phyloP scores from a whole-genome alignment of 2,888 invertebrate genomes.

The Sialis lutaria region DNA sequence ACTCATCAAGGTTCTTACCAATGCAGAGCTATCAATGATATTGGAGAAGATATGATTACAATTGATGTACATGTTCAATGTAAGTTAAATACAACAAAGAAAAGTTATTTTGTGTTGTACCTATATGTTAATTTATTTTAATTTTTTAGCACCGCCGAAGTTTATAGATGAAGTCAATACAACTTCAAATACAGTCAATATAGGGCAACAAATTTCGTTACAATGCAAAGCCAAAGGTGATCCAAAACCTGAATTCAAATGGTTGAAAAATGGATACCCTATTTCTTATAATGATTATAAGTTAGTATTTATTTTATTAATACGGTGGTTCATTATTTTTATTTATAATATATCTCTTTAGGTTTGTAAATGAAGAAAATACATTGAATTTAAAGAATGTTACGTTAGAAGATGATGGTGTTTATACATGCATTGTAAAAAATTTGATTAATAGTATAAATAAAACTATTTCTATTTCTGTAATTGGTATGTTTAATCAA shows the following conservation, averaged over 20 bases:
- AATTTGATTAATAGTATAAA: slow-evolving; percentile 23
- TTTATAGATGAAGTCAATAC: slow-evolving; percentile 6
- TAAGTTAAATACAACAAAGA: slow-evolving; percentile 11
- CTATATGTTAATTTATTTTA: neutral
- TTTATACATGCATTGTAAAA: slow-evolving; percentile 26
- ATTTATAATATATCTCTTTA: neutral
- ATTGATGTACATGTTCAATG: slow-evolving; percentile 23
- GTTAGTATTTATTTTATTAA: no score
- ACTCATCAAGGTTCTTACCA: slow-evolving; percentile 22
- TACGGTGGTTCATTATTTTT: no score
- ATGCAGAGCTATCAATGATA: slow-evolving; percentile 23
- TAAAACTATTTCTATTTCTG: slow-evolving; percentile 24
- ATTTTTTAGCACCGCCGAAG: slow-evolving; percentile 6
- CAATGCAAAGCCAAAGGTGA: slow-evolving; percentile 24
- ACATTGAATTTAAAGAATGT: slow-evolving; percentile 3
- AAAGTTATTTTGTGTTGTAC: neutral
- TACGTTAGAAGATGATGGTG: slow-evolving; percentile 22
- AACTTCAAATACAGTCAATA: slow-evolving; percentile 12
- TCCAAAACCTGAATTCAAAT: slow-evolving; percentile 27
- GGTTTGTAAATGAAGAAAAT: slow-evolving; percentile 2
- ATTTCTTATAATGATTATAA: slow-evolving; percentile 9
- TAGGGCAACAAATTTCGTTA: slow-evolving; percentile 19
- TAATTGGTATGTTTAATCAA: slow-evolving; percentile 25
- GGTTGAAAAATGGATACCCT: slow-evolving; percentile 27
- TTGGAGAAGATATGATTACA: slow-evolving; percentile 22